Evolutionary conservation across 2,113 vertebrate species (phyloP), one percentile per base, ranked within the genome.

Genomic region (Centrocercus urophasianus): DNA sequence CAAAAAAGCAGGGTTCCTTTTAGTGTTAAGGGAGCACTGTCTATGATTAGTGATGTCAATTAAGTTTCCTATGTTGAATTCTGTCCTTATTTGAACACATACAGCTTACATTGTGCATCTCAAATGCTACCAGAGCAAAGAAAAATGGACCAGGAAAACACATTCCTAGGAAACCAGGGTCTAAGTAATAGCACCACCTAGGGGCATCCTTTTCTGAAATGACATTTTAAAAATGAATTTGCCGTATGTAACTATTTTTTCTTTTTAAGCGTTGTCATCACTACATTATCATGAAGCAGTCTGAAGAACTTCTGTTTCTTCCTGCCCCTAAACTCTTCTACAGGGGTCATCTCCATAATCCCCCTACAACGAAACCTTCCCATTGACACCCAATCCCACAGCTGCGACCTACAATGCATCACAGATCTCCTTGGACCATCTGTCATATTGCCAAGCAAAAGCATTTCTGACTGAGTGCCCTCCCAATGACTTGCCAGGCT

Each of bases 131-230:
- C 57, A 28, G 11, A 59, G 52, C 21, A 69, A 74, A 81, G 32
- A 50, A 74, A 72, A 88, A 80, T 1, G 42, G 5, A 42, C 22
- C 8, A 61, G 69, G 65, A 80, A 91, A 93, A 86, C 6, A 57
- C 40, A 25, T 69, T 67, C 57, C 63, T 3, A 38, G 76, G 36
- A 77, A 80, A 56, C 5, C 43, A 69, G 83, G 47, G 34, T 77
- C 81, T 94, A 70, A 84, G 27, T 92, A 84, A 81, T 0, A 92
- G 93, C 92, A 90, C 92, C 92, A 96, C 47, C 90, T 96, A 96
- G 90, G 43, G 92, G 88, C 54, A 88, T 8, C 34, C 10, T 8
- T 30, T 71, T 67, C 73, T 48, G 32, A 61, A 72, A n/a, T 20
- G 66, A 74, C 38, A 38, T 56, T 91, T 45, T 60, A 72, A 52